These are phyloP conservation scores for Borostomias antarcticus DNA, from an alignment of 2,797 vertebrate species.

Conservation along the genomic window DNA sequence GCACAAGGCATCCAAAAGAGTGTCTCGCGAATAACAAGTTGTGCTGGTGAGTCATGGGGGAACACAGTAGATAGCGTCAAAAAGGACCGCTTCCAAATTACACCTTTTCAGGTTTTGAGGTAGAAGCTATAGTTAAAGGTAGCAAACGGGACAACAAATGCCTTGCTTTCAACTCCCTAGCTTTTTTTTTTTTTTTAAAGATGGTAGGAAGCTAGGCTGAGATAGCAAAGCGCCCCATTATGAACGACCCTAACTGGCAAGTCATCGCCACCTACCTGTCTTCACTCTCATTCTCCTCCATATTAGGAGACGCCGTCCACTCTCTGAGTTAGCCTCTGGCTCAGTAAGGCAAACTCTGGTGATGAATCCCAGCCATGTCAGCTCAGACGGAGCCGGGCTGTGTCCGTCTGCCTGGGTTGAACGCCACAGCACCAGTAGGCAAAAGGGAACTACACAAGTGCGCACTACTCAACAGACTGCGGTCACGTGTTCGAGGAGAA, in stretches of 20 bases:
- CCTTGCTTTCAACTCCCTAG: not conserved
- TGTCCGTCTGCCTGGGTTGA: not conserved
- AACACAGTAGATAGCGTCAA: not conserved
- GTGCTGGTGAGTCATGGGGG: not conserved
- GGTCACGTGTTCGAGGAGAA: constrained; percentile 1
- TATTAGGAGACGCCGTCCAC: constrained; percentile 3
- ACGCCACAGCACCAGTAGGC: not conserved
- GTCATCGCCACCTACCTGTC: constrained; percentile 22
- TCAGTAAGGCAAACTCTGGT: constrained; percentile 3
- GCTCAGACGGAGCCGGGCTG: not conserved
- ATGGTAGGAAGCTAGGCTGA: not conserved
- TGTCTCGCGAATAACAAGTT: constrained; percentile 3
- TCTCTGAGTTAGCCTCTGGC: not conserved
- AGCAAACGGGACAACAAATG: not conserved
- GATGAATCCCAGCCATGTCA: constrained; percentile 6
- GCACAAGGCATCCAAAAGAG: constrained; percentile 11
- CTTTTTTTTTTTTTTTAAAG: not conserved
- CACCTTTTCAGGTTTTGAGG: constrained; percentile 7
- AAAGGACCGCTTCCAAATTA: not conserved
- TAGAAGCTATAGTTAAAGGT: constrained; percentile 1
- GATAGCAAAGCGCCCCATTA: not conserved
- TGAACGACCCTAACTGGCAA: not conserved
- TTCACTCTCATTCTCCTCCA: constrained; percentile 26
- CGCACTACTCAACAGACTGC: not conserved
- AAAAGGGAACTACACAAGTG: constrained; percentile 16